Conservation (phyloP, 2,888 invertebrate genomes). For the Cyaniris semiargus region DNA sequence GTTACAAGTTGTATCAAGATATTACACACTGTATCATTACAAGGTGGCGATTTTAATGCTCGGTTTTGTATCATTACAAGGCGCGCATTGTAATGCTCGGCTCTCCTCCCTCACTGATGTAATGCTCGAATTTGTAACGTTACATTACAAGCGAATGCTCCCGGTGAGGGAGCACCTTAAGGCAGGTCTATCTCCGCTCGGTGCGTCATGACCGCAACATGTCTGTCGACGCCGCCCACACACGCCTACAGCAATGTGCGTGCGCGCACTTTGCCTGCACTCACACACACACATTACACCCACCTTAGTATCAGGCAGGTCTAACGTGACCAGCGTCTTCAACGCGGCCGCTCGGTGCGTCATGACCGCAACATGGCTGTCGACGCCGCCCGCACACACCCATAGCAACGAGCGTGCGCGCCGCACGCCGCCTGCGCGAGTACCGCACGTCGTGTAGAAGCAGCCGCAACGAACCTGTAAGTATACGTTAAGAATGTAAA, state of each 20-base stretch:
- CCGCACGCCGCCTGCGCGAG: constrained; percentile 66
- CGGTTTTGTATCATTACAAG: too few relatives aligned
- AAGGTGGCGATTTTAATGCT: too few relatives aligned
- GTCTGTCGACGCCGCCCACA: constrained; percentile 87
- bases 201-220: constrained; percentile 89
- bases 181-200: constrained; percentile 89
- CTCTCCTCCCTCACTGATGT: too few relatives aligned
- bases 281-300: not conserved
- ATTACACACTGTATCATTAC: too few relatives aligned
- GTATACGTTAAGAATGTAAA: not conserved
- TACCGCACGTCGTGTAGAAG: constrained; percentile 85
- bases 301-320: constrained; percentile 88
- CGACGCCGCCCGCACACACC: constrained; percentile 91
- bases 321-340: constrained; percentile 88
- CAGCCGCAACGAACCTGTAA: constrained; percentile 93
- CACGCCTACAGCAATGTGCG: constrained; percentile 71
- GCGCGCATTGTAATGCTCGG: too few relatives aligned
- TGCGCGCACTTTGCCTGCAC: too few relatives aligned
- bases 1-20: too few relatives aligned
- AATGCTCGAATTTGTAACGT: too few relatives aligned
- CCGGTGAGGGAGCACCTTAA: too few relatives aligned
- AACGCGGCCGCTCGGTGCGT: constrained; percentile 87
- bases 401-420: constrained; percentile 91
- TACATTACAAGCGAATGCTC: too few relatives aligned
- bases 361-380: constrained; percentile 88